Evolutionary conservation across 1,140 invertebrate species (phyloP).

Genomic region (Stenopsyche tienmushanensis): DNA sequence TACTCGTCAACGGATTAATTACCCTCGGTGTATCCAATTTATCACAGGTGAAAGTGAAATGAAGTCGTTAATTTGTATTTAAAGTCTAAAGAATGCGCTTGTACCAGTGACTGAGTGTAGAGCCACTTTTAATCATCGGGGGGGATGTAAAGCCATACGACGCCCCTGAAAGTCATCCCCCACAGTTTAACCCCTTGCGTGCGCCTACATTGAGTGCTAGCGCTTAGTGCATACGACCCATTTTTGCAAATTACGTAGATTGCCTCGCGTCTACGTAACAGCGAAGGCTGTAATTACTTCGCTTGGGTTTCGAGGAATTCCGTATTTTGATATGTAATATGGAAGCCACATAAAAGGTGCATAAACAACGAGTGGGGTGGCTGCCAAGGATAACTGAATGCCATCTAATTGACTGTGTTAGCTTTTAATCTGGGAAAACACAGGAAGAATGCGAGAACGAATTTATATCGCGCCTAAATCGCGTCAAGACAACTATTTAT

Average conservation of each 20-base stretch:
- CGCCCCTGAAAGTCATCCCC: slow-evolving; percentile 4
- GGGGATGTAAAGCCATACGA: slow-evolving; percentile 17
- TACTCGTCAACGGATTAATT: too few relatives aligned
- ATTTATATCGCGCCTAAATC: too few relatives aligned
- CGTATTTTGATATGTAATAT: slow-evolving; percentile 25
- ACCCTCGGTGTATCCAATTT: too few relatives aligned
- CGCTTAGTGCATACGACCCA: not conserved
- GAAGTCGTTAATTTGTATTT: too few relatives aligned
- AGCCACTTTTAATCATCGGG: slow-evolving; percentile 11
- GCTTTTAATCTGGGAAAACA: too few relatives aligned
- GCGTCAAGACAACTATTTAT: too few relatives aligned
- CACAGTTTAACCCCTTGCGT: not conserved
- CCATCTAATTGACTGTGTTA: too few relatives aligned
- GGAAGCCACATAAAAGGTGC: slow-evolving; percentile 18
- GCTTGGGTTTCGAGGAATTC: not conserved
- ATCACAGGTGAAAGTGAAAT: too few relatives aligned
- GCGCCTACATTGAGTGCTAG: not conserved
- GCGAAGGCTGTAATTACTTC: not conserved
- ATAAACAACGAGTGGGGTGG: slow-evolving; percentile 2
- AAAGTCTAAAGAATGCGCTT: slow-evolving; percentile 23
- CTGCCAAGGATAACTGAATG: too few relatives aligned
- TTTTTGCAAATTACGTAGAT: too few relatives aligned
- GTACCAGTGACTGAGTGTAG: slow-evolving; percentile 19
- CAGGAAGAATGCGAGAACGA: too few relatives aligned
- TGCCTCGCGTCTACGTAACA: not conserved